Base-by-base conservation (phyloP, 2,888 invertebrate species). In the Morpho achilles region DNA sequence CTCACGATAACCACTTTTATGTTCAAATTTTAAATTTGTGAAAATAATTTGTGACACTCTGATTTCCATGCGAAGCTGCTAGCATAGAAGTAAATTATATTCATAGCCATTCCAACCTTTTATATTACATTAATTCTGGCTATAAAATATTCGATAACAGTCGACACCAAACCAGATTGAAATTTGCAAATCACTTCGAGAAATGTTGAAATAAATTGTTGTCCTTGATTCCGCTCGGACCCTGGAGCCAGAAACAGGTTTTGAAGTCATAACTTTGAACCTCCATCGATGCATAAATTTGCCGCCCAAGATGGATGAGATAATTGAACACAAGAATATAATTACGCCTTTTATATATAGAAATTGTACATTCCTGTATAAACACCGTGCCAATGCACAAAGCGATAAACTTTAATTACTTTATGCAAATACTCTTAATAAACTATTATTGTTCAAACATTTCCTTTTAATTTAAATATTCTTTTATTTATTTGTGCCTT, bases 261-360 rank as follows among this genome's bases (percentile, higher is more conserved):
- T 62, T 52, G 61, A 66, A 66, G 66, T 69, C 68, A 70, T 74
- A 73, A 71, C 71, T 72, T 68, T 63, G 61, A 60, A 60, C 56
- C 66, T 72, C 74, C 79, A 75, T 66, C 62, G 72, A 82, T 71
- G 71, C 74, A 80, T 78, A 79, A 81, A 78, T 69, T 72, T 69
- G 69, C 67, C 70, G 60, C 45, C 50, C 58, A 56, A 60, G 68
- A 70, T 67, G 65, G 67, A 72, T 67, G 64, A 60, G 72, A 71
- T 70, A 70, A 71, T 69, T 70, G 66, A 62, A 64, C 65, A 61
- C 56, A 22, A 43, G 52, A n/a, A 32, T 32, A 32, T 32, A 32
- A 32, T 32, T 32, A 32, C 32, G 32, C 32, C 32, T 32, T 32
- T 32, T 32, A 32, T 32, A 32, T 32, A 32, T 32, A 32, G 32